These are phyloP conservation scores for Chloroceryle inda DNA, from an alignment of 2,797 vertebrate genomes.

Conservation along the genomic window DNA sequence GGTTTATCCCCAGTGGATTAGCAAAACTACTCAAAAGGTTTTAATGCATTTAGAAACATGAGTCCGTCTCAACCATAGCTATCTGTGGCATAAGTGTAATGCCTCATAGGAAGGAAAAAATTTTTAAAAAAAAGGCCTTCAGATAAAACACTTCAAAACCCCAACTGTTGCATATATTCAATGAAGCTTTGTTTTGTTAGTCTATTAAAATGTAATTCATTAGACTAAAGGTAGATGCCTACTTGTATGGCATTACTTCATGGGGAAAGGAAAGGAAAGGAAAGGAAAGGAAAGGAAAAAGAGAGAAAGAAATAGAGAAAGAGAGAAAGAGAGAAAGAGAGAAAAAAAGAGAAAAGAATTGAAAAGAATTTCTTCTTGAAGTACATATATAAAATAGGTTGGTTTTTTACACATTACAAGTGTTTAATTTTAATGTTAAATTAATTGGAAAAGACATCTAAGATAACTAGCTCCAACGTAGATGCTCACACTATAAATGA, in stretches of 20 bases:
- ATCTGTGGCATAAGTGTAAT: neutral
- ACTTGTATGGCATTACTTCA: neutral
- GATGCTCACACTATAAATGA: neutral
- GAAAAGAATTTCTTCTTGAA: neutral
- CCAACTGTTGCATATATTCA: neutral
- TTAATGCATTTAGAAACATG: neutral
- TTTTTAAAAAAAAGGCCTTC: neutral
- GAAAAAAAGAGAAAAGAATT: neutral
- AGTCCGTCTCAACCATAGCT: neutral
- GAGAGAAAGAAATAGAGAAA: too few species aligned
- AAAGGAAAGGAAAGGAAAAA: too few species aligned
- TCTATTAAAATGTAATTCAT: neutral
- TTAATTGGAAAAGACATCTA: neutral
- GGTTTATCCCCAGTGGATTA: neutral
- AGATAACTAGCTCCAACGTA: neutral
- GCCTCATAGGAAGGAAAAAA: neutral
- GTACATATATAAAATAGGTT: neutral
- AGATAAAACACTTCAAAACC: neutral
- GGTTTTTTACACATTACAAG: neutral
- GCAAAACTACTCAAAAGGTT: neutral
- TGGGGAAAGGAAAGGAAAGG: neutral
- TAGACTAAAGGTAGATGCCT: neutral
- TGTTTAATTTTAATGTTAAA: neutral
- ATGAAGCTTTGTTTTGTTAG: neutral
- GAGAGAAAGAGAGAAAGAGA: too few species aligned